Base-by-base conservation (phyloP, 2,113 vertebrate genomes). In the Pelodiscus sinensis region DNA sequence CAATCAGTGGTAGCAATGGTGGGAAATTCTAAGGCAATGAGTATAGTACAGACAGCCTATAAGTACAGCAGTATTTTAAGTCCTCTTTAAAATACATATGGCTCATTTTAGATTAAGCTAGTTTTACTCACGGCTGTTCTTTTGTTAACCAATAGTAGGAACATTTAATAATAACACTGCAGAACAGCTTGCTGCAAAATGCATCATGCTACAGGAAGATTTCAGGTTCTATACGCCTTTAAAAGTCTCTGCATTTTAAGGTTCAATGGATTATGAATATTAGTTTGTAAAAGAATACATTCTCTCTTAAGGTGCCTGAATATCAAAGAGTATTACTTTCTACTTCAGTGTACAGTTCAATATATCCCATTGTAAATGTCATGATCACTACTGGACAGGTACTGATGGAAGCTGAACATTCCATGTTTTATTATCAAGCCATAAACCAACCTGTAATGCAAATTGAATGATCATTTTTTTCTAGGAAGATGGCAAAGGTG, bases 1-100 rank as follows among this genome's bases (percentile, higher is more conserved):
- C 2, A 81, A 24, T 21, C 0, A 0, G 62, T 51, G 90, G 90
- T 35, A 0, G 0, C 60, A 87, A 0, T 1, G 1, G 0, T 0
- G 1, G 81, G 13, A 21, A 52, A 29, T 90, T 92, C 77, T 19
- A 38, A 44, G 60, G 80, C 2, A 44, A 22, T 1, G 0, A 44
- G 44, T 18, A 27, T 44, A 38, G 1, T 0, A 11, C 16, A 25
- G 44, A 93, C 21, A 58, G 71, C 78, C 4, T 31, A 50, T 52
- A 35, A 87, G 35, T 2, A 52, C 2, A 25, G 77, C 6, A 8
- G 19, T 80, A 18, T 56, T 90, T 84, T 78, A 19, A 13, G n/a
- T 85, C 13, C 73, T 79, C 55, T 88, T 89, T 2, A 3, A 60
- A 86, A 79, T 15, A 79, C 7, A 4, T n/a, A 68, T 19, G n/a